These are phyloP conservation scores for Pseudochirops cupreus DNA, from an alignment of 2,797 vertebrate species.

Conservation along the genomic window DNA sequence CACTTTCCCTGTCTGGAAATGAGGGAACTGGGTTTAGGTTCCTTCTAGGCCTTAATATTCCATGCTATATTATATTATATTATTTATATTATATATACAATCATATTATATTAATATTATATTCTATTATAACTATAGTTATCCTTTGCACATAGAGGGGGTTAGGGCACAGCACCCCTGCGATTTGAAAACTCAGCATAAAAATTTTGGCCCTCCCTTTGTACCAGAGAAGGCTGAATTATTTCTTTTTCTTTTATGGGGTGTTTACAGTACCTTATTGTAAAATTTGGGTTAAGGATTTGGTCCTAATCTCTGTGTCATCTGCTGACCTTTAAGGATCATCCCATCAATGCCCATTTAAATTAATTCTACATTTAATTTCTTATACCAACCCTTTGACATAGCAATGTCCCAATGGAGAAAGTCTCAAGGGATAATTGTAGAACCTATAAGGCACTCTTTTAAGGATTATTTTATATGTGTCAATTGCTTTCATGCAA, in stretches of 20 bases:
- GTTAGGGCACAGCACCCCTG: too few relatives aligned
- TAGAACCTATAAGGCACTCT: neutral
- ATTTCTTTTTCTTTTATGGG: neutral
- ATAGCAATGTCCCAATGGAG: neutral
- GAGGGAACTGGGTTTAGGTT: neutral
- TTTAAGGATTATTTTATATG: neutral
- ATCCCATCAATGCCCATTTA: neutral
- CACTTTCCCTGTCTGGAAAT: neutral
- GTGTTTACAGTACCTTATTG: neutral
- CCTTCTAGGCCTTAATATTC: neutral
- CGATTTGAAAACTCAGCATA: neutral
- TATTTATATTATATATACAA: too few relatives aligned
- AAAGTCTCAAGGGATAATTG: neutral
- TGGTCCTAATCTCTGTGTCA: neutral
- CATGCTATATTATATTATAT: too few relatives aligned
- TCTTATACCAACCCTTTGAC: neutral
- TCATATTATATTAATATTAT: too few relatives aligned
- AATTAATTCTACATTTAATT: neutral
- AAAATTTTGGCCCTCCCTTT: neutral
- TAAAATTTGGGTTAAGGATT: neutral
- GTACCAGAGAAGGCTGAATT: neutral
- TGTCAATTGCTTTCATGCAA: slow-evolving; percentile 36
- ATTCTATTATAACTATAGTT: neutral
- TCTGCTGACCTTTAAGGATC: neutral
- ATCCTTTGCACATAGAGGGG: neutral